A percentile compares a stretch with the other conserved stretches of the same genome.
These are phyloP conservation scores for Physocephala rufipes DNA, from an alignment of 2,888 invertebrate genomes.

Conservation along the genomic window DNA sequence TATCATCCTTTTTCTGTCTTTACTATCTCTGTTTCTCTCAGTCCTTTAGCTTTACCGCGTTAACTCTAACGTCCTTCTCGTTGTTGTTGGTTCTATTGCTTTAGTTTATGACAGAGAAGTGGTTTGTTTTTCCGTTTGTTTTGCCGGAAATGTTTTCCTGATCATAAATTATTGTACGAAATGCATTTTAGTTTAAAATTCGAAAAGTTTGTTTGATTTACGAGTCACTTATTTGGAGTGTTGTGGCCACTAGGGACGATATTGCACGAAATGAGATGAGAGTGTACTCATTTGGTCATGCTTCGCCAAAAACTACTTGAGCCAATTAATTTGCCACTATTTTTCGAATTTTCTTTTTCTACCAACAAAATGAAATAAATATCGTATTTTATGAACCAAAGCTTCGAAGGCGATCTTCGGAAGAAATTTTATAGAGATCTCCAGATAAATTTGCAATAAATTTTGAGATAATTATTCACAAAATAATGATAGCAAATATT, in stretches of 20 bases:
- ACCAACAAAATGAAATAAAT: not conserved
- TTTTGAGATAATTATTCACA: too few relatives aligned
- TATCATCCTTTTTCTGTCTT: too few relatives aligned
- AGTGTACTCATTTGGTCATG: not conserved
- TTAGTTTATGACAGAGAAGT: not conserved
- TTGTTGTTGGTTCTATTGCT: not conserved
- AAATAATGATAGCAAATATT: too few relatives aligned
- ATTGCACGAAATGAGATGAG: too few relatives aligned
- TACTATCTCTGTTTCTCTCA: not conserved
- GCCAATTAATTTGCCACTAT: not conserved
- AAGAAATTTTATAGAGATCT: not conserved
- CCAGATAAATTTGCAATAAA: too few relatives aligned
- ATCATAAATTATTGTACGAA: conserved; percentile 33
- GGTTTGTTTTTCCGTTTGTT: not conserved
- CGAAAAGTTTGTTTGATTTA: conserved; percentile 30
- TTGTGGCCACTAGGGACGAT: not conserved
- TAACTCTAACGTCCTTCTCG: not conserved
- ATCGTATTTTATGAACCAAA: not conserved
- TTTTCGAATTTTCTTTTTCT: not conserved
- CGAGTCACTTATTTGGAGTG: not conserved
- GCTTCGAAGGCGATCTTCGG: not conserved
- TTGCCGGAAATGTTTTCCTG: not conserved
- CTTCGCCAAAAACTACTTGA: conserved; percentile 3
- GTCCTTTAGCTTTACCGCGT: not conserved
- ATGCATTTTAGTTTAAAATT: conserved; percentile 41